Evolutionary conservation across 1,140 invertebrate genomes (phyloP).

Genomic region (Euborellia annulipes): DNA sequence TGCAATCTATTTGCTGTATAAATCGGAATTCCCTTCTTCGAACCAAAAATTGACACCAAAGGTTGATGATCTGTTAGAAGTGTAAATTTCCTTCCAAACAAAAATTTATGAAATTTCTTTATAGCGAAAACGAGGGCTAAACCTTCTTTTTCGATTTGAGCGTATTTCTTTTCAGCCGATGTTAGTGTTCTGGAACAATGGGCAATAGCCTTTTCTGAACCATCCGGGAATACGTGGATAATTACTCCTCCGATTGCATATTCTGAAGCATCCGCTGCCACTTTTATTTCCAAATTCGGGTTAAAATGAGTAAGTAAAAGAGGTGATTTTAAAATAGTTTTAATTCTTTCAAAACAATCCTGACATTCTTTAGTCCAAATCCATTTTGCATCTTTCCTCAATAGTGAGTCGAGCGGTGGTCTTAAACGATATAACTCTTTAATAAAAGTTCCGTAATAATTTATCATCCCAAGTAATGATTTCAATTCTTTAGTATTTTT

Average conservation of each 20-base stretch:
- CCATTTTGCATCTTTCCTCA: slow-evolving; percentile 17
- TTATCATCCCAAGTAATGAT: slow-evolving; percentile 23
- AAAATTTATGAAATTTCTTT: slow-evolving; percentile 27
- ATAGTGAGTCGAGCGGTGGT: slow-evolving; percentile 15
- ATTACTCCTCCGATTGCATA: slow-evolving; percentile 32
- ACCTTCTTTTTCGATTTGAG: slow-evolving; percentile 30
- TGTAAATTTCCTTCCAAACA: slow-evolving; percentile 27
- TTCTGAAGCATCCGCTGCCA: slow-evolving; percentile 32
- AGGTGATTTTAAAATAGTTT: slow-evolving; percentile 13
- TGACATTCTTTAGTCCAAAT: slow-evolving; percentile 14
- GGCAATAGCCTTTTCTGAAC: slow-evolving; percentile 25
- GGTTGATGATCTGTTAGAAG: slow-evolving; percentile 32
- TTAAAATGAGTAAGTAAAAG: slow-evolving; percentile 21
- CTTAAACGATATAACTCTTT: slow-evolving; percentile 17
- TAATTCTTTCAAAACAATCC: slow-evolving; percentile 17
- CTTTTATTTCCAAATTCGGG: slow-evolving; percentile 17
- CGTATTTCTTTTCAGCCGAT: slow-evolving; percentile 26
- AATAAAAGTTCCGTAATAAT: slow-evolving; percentile 27
- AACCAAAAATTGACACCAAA: slow-evolving; percentile 26
- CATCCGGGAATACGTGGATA: slow-evolving; percentile 25
- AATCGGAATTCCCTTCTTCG: slow-evolving; percentile 21
- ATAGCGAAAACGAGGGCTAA: slow-evolving; percentile 27
- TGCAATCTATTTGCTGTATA: slow-evolving; percentile 19
- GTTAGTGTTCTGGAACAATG: slow-evolving; percentile 28
- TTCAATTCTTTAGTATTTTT: neutral